phyloP scores from a whole-genome alignment of 2,113 vertebrate species.

The Nothobranchius furzeri region DNA sequence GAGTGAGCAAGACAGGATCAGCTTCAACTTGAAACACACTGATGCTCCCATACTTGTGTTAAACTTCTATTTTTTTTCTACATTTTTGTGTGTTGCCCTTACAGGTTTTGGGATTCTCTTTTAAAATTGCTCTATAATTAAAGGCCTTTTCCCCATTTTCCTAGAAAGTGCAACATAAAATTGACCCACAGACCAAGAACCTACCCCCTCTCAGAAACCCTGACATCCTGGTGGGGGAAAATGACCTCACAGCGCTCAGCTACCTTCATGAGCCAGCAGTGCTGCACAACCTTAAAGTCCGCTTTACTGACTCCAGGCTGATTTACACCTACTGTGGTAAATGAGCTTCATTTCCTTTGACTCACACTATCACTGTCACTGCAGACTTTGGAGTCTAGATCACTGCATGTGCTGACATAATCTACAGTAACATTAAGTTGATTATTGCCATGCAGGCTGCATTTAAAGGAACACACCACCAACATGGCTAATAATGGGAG shows the following conservation, averaged over 20 bases:
- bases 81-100: not conserved
- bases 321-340: conserved; percentile 99
- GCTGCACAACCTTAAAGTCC: conserved; percentile 94
- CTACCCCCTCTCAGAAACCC: conserved; percentile 92
- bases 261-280: conserved; percentile 97
- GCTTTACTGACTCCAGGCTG: conserved; percentile 92
- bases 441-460: conserved; percentile 27
- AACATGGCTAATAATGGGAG: not conserved
- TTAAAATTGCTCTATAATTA: no score
- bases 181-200: conserved; percentile 81
- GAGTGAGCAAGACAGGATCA: conserved; percentile 32
- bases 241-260: conserved; percentile 95
- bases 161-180: conserved; percentile 84
- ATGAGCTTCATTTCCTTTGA: conserved; percentile 62
- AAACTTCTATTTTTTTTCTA: no score
- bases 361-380: conserved; percentile 56
- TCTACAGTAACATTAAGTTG: conserved; percentile 30
- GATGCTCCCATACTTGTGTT: no score
- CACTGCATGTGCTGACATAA: conserved; percentile 40
- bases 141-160: not conserved
- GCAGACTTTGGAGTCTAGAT: conserved; percentile 71
- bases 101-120: not conserved
- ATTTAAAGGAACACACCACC: conserved; percentile 49
- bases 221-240: conserved; percentile 93
- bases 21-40: conserved; percentile 2